A percentile compares a stretch with the other conserved stretches of the same genome.
These are phyloP conservation scores for Eilema caniola DNA, from an alignment of 2,888 invertebrate genomes.

Conservation along the genomic window DNA sequence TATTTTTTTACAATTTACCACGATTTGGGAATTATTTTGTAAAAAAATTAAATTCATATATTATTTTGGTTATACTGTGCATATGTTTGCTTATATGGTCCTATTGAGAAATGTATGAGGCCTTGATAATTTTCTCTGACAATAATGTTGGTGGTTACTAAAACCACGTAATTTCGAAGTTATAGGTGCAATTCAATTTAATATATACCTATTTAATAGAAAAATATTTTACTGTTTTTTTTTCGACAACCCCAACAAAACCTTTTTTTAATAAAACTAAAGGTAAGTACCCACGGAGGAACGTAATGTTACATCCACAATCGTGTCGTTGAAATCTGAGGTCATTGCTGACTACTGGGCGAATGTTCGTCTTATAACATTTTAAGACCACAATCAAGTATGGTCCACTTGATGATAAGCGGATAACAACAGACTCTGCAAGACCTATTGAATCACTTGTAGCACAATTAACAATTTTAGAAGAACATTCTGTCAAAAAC, in stretches of 20 bases:
- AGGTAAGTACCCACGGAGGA: not conserved
- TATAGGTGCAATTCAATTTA: slow-evolving; percentile 83
- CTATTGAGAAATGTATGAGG: slow-evolving; percentile 58
- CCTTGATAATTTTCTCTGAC: slow-evolving; percentile 69
- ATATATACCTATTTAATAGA: slow-evolving; percentile 86
- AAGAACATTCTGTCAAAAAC: too few species aligned
- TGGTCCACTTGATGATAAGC: too few species aligned
- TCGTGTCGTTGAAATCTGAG: too few species aligned
- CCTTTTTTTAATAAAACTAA: not conserved
- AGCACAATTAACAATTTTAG: too few species aligned
- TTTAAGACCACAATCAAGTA: not conserved
- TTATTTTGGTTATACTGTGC: slow-evolving; percentile 46
- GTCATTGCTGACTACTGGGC: too few species aligned
- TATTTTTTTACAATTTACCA: slow-evolving; percentile 20
- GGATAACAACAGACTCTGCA: too few species aligned
- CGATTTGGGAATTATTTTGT: slow-evolving; percentile 30
- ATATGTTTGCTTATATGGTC: slow-evolving; percentile 61
- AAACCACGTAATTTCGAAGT: slow-evolving; percentile 72
- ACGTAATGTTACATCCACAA: too few species aligned
- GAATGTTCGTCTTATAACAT: not conserved
- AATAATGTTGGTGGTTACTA: slow-evolving; percentile 68
- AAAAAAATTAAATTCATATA: slow-evolving; percentile 33
- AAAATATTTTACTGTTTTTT: slow-evolving; percentile 55
- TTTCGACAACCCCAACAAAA: slow-evolving; percentile 43
- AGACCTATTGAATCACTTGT: too few species aligned